phyloP scores from a whole-genome alignment of 2,888 invertebrate genomes.

The Drosophila merina region DNA sequence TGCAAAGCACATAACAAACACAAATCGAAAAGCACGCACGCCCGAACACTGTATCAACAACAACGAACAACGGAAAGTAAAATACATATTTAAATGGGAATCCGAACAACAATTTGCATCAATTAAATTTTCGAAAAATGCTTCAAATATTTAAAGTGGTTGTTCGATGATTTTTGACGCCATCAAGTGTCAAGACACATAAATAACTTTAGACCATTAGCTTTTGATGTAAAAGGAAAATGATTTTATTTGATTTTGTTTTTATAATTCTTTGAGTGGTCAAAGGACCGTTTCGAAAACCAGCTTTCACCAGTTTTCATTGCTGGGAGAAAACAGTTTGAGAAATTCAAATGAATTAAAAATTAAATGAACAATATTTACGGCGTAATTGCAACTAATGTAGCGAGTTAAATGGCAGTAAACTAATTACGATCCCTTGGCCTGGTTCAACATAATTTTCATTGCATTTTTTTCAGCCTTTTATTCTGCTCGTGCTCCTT shows the following conservation, averaged over 20 bases:
- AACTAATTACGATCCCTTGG: slow-evolving; percentile 65
- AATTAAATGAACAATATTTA: slow-evolving; percentile 50
- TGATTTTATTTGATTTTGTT: not conserved
- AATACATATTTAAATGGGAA: slow-evolving; percentile 39
- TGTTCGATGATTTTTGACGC: slow-evolving; percentile 12
- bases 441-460: slow-evolving; percentile 44
- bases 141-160: slow-evolving; percentile 10
- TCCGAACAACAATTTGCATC: slow-evolving; percentile 33
- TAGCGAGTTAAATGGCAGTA: slow-evolving; percentile 64
- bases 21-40: slow-evolving; percentile 42
- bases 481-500: not conserved
- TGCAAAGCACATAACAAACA: slow-evolving; percentile 54
- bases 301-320: not conserved
- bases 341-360: slow-evolving; percentile 29
- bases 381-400: slow-evolving; percentile 56
- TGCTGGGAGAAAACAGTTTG: slow-evolving; percentile 4
- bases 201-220: slow-evolving; percentile 7
- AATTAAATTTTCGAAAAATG: slow-evolving; percentile 24
- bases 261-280: not conserved
- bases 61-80: slow-evolving; percentile 19
- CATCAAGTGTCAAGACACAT: slow-evolving; percentile 1
- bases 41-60: slow-evolving; percentile 26
- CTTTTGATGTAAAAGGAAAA: not conserved
- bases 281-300: not conserved
- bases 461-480: slow-evolving; percentile 23